These are phyloP conservation scores for Microcebus griseorufus DNA, from an alignment of 2,113 vertebrate species.

Conservation along the genomic window DNA sequence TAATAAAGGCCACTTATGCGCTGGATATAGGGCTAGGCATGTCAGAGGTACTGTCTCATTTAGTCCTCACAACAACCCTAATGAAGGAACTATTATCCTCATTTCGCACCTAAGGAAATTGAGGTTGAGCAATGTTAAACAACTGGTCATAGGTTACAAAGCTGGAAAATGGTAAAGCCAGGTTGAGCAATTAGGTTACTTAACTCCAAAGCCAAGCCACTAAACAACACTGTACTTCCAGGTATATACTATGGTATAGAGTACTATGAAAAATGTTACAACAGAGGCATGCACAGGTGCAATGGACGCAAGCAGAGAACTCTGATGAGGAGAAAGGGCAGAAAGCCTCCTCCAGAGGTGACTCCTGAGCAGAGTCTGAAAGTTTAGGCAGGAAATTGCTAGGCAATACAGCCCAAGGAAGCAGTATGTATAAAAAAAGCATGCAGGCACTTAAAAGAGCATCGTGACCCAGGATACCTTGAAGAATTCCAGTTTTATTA, in stretches of 20 bases:
- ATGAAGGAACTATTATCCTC: background rate
- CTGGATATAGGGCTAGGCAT: background rate
- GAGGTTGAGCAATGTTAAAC: conserved; percentile 19
- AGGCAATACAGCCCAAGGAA: background rate
- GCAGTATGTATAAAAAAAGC: background rate
- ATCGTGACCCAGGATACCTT: background rate
- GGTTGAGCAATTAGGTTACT: background rate
- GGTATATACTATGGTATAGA: background rate
- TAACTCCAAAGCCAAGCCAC: background rate
- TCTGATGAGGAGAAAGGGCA: background rate
- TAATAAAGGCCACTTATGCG: background rate
- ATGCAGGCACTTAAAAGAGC: background rate
- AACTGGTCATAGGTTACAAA: background rate
- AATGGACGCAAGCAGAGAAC: background rate
- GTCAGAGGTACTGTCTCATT: conserved; percentile 9
- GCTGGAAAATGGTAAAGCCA: conserved; percentile 19
- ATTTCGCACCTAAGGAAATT: conserved; percentile 27
- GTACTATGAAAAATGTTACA: background rate
- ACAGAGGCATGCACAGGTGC: background rate
- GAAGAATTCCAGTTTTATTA: conserved; percentile 27
- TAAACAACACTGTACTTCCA: background rate
- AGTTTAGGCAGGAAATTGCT: conserved; percentile 29
- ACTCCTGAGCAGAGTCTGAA: background rate
- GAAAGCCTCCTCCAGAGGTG: background rate
- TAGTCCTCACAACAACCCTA: background rate